phyloP scores from a whole-genome alignment of 2,113 vertebrate species.

The Rhinogobius similis region DNA sequence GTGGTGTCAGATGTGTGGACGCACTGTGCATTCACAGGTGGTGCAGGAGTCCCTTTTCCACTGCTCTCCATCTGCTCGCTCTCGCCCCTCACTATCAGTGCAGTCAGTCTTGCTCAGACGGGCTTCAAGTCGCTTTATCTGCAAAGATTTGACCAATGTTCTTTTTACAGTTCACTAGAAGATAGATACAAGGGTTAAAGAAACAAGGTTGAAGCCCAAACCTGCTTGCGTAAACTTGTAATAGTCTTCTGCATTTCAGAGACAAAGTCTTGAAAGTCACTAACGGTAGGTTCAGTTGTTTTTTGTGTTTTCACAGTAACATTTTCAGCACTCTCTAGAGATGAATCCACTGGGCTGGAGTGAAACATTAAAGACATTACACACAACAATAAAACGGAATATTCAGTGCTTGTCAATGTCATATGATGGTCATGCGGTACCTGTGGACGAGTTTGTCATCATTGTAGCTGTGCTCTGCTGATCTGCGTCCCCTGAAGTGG shows the following conservation, averaged over 20 bases:
- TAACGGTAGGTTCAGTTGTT: conserved; percentile 70
- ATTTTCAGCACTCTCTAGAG: conserved; percentile 64
- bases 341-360: conserved; percentile 70
- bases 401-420: too few species aligned
- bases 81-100: conserved; percentile 81
- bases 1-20: conserved; percentile 46
- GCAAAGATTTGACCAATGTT: conserved; percentile 15
- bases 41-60: conserved; percentile 91
- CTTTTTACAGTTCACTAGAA: background rate
- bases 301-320: conserved; percentile 67
- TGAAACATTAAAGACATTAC: conserved; percentile 15
- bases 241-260: conserved; percentile 95
- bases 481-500: conserved; percentile 92
- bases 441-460: conserved; percentile 70
- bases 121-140: conserved; percentile 95
- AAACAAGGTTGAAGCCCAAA: conserved; percentile 41
- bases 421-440: conserved; percentile 32
- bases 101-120: conserved; percentile 89
- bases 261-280: conserved; percentile 92
- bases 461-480: conserved; percentile 87
- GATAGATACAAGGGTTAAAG: background rate
- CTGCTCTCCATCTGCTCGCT: conserved; percentile 77
- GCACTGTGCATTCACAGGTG: conserved; percentile 89
- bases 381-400: background rate
- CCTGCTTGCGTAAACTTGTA: conserved; percentile 92